Conservation (phyloP, 2,888 invertebrate species). For the Mythimna impura region DNA sequence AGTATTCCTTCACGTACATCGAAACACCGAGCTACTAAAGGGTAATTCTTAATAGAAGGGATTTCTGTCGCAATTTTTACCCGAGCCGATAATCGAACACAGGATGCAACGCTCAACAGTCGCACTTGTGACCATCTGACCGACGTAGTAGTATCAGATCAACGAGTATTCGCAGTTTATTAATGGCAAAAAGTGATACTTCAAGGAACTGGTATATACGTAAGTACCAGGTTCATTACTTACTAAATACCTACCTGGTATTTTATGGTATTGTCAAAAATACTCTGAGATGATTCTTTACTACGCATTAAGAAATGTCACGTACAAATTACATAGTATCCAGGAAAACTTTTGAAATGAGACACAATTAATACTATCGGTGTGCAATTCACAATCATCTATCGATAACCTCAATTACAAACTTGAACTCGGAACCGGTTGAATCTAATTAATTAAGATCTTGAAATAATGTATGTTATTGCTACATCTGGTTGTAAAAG, state of each 20-base stretch:
- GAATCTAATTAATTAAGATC: slow-evolving; percentile 24
- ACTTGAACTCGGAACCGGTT: slow-evolving; percentile 5
- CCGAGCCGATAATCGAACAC: too few species aligned
- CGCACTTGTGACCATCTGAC: too few species aligned
- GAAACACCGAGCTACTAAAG: too few species aligned
- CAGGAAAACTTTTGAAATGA: slow-evolving; percentile 15
- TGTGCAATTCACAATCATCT: slow-evolving; percentile 9
- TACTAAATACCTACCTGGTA: slow-evolving; percentile 6
- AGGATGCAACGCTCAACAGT: too few species aligned
- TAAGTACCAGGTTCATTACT: background rate
- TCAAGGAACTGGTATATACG: background rate
- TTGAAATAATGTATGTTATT: slow-evolving; percentile 23
- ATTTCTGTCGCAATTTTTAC: too few species aligned
- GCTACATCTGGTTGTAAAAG: background rate
- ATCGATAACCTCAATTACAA: slow-evolving; percentile 49
- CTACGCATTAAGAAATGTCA: background rate
- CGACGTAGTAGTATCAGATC: too few species aligned
- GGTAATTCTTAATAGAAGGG: too few species aligned
- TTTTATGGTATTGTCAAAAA: background rate
- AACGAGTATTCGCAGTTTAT: too few species aligned
- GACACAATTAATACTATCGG: slow-evolving; percentile 7
- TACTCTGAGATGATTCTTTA: background rate
- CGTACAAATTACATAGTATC: background rate
- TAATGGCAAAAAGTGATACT: background rate
- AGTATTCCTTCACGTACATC: too few species aligned